These are phyloP conservation scores for Archivesica marissinica DNA, from an alignment of 1,140 invertebrate species.

Conservation along the genomic window DNA sequence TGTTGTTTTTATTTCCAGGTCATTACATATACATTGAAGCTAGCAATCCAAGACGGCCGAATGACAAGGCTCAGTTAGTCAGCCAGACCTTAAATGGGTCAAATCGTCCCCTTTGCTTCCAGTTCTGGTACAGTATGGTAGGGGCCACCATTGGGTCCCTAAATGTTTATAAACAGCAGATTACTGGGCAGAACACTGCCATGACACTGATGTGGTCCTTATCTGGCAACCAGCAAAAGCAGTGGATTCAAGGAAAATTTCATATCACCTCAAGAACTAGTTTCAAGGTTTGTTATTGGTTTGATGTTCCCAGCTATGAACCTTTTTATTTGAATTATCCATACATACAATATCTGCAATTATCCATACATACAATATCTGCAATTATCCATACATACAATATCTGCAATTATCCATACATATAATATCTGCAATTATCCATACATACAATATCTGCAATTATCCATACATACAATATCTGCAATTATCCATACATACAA, in stretches of 20 bases:
- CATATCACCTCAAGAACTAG: conserved; percentile 66
- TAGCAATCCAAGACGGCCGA: conserved; percentile 66
- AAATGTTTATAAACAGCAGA: conserved; percentile 61
- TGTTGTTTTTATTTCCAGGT: conserved; percentile 53
- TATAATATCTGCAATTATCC: no score
- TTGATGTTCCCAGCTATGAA: no score
- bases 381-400: no score
- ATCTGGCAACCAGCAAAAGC: conserved; percentile 69
- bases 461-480: no score
- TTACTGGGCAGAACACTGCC: conserved; percentile 23
- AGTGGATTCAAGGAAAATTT: conserved; percentile 71
- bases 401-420: no score
- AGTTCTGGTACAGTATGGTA: conserved; percentile 92
- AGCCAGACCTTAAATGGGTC: conserved; percentile 66
- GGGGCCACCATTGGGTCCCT: conserved; percentile 84
- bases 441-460: no score
- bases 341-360: no score
- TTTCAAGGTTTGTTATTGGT: conserved; percentile 74
- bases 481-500: no score
- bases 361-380: no score
- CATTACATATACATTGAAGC: conserved; percentile 81
- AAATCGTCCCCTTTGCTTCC: conserved; percentile 78
- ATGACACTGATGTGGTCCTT: conserved; percentile 66
- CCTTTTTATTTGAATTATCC: no score
- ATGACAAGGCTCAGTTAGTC: conserved; percentile 73